Evolutionary conservation across 2,113 vertebrate genomes (phyloP).

Genomic region (Salvelinus fontinalis): DNA sequence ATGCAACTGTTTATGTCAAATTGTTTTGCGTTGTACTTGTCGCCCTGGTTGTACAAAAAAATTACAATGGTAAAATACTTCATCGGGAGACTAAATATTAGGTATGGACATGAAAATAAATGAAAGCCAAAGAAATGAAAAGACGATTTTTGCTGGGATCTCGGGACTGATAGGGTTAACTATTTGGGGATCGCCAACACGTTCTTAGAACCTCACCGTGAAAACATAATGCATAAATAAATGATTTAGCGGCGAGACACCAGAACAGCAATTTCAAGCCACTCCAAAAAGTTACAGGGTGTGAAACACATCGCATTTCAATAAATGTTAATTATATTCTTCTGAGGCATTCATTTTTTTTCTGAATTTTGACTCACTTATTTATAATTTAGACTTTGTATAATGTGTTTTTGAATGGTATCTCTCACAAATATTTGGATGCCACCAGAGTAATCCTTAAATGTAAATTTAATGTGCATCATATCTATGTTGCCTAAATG

Average conservation of each 20-base stretch:
- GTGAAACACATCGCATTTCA: background rate
- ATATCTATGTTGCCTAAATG: background rate
- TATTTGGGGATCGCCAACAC: background rate
- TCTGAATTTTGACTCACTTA: background rate
- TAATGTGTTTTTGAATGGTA: background rate
- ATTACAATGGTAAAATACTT: no score
- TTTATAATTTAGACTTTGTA: background rate
- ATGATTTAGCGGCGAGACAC: background rate
- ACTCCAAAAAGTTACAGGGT: constrained; percentile 2
- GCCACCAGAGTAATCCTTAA: background rate
- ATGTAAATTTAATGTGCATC: background rate
- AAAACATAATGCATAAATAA: constrained; percentile 30
- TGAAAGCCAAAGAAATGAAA: no score
- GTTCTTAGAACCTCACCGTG: background rate
- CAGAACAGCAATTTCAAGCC: background rate
- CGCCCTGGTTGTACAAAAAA: no score
- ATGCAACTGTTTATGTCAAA: no score
- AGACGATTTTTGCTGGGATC: no score
- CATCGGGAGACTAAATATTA: no score
- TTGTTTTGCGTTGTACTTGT: no score
- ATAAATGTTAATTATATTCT: constrained; percentile 1
- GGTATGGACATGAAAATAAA: no score
- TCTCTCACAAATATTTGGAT: background rate
- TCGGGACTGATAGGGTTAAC: no score
- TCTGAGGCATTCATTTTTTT: background rate